Evolutionary conservation across 2,797 vertebrate genomes (phyloP), one percentile per base, ranked within the genome.

Genomic region (Ceryle rudis): DNA sequence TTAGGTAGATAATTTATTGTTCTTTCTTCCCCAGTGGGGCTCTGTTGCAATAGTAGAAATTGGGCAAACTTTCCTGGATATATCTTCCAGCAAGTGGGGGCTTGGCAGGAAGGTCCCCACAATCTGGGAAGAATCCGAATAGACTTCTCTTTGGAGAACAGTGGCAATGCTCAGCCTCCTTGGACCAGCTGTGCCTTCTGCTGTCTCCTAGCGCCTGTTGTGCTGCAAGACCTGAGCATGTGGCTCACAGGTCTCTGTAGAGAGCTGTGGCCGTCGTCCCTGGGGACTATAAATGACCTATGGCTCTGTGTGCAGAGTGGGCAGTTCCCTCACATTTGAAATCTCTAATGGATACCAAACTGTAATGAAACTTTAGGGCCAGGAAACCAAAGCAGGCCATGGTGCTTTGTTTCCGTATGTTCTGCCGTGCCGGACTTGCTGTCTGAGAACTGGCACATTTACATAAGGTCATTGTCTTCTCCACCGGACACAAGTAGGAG

Each of bases 221-320:
- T 41, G 67, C 57, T 60, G 14, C 10, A 16, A 61, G 67, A 66
- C 19, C 26, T 74, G 10, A 70, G 41, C 29, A 46, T 41, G 9
- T 66, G 80, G 33, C 25, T 66, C 37, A n/a, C n/a, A n/a, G n/a
- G n/a, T n/a, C 46, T 71, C 52, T 77, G 60, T 31, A 11, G 35
- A 71, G 65, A 58, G 29, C 64, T 31, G n/a, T 67, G 16, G 64
- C 61, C 14, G 5, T 39, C 10, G 7, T 51, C 22, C 8, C 14
- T 4, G 6, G 55, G 22, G 18, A 41, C 19, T n/a, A 6, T 1
- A 28, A 20, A 23, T 33, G 17, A 44, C 28, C 28, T 21, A 0
- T 46, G 37, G 33, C 41, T 62, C 54, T 62, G 54, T 81, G 58
- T 42, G 80, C 33, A 16, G 35, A 31, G 37, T 7, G 19, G 22